phyloP scores from a whole-genome alignment of 64 coral and sea anemone genomes.

The Stichodactyla helianthus region DNA sequence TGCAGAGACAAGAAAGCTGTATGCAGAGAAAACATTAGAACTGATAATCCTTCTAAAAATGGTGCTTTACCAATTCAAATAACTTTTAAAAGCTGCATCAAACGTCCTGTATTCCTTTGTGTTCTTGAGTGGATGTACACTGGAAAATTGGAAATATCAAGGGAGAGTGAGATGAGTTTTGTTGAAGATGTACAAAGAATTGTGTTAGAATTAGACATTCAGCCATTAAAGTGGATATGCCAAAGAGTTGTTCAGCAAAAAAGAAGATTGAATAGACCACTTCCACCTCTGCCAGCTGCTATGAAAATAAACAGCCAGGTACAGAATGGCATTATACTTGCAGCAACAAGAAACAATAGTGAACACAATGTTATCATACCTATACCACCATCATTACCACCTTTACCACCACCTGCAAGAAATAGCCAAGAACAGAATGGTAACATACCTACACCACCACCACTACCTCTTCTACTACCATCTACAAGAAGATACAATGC shows the following conservation, averaged over 20 bases:
- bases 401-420: not conserved
- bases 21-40: not conserved
- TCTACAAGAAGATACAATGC: not conserved
- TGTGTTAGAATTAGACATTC: not conserved
- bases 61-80: not conserved
- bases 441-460: not conserved
- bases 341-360: not conserved
- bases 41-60: not conserved
- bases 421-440: not conserved
- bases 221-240: not conserved
- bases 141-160: not conserved
- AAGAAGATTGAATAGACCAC: too few relatives aligned
- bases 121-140: slow-evolving; percentile 2
- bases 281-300: not conserved
- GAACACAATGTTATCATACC: not conserved
- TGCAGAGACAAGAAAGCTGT: not conserved
- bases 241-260: not conserved
- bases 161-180: not conserved
- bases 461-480: not conserved
- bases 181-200: not conserved
- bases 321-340: not conserved
- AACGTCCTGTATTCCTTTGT: not conserved
- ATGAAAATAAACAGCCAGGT: not conserved
- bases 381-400: not conserved
- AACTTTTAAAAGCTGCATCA: not conserved